Evolutionary conservation across 37 sponge, comb jelly and placozoan species (phyloP).

Genomic region (Oopsacas minuta): DNA sequence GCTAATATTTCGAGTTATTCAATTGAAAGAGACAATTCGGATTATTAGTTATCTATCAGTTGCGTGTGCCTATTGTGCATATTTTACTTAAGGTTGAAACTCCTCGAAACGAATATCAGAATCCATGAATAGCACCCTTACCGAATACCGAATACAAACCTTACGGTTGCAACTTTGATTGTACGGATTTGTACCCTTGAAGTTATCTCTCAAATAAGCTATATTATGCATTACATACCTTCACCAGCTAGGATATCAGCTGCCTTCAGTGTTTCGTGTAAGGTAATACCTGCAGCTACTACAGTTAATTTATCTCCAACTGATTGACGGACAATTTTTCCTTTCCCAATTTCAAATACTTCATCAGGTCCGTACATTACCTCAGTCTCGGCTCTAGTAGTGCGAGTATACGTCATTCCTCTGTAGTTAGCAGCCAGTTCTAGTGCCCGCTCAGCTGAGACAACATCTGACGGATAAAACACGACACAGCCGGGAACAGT

Average conservation of each 20-base stretch:
- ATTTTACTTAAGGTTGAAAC: too few species aligned
- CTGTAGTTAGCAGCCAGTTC: constrained; percentile 88
- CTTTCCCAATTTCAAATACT: constrained; percentile 87
- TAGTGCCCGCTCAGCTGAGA: constrained; percentile 83
- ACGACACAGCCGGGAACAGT: constrained; percentile 64
- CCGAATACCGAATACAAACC: too few species aligned
- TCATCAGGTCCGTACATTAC: constrained; percentile 80
- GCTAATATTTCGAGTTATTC: too few species aligned
- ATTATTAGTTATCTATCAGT: too few species aligned
- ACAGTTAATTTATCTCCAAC: constrained; percentile 73
- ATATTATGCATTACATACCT: constrained; percentile 17
- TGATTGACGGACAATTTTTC: constrained; percentile 67
- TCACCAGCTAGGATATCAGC: constrained; percentile 44
- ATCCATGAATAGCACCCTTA: too few species aligned
- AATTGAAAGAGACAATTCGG: too few species aligned
- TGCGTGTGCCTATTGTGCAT: too few species aligned
- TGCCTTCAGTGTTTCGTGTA: constrained; percentile 68
- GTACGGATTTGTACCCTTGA: too few species aligned
- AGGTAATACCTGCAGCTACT: constrained; percentile 85
- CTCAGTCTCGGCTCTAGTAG: constrained; percentile 65
- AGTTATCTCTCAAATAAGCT: too few species aligned
- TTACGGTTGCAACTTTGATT: too few species aligned
- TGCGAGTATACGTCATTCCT: constrained; percentile 88
- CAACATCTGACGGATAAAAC: constrained; percentile 96
- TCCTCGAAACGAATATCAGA: too few species aligned